A percentile compares a stretch with the other conserved stretches of the same genome.
phyloP scores from a whole-genome alignment of 2,113 vertebrate genomes.

The Scophthalmus maximus region DNA sequence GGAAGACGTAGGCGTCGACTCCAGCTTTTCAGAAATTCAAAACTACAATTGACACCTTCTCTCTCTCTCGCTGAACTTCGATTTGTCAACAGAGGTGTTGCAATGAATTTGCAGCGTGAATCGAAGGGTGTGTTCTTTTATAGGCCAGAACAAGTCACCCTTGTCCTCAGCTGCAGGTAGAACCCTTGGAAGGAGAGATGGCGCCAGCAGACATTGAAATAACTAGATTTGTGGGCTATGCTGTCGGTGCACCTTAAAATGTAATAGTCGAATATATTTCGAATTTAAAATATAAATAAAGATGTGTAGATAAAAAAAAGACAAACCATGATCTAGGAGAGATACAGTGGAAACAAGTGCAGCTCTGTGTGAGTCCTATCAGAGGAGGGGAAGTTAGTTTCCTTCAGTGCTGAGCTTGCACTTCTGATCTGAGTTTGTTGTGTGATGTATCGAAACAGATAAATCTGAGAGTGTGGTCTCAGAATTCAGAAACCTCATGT shows the following conservation, averaged over 20 bases:
- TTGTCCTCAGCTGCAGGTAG: not conserved
- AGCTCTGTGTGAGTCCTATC: not conserved
- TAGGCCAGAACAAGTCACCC: not conserved
- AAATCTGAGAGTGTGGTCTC: too few relatives aligned
- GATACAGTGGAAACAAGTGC: too few relatives aligned
- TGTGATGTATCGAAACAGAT: too few relatives aligned
- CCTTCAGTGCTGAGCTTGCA: too few relatives aligned
- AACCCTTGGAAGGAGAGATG: not conserved
- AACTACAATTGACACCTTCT: not conserved
- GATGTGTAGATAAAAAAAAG: not conserved
- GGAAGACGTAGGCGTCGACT: slow-evolving; percentile 5
- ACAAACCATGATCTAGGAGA: too few relatives aligned
- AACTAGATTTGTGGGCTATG: too few relatives aligned
- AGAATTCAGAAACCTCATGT: fast-evolving
- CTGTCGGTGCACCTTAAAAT: not conserved
- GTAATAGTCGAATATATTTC: not conserved
- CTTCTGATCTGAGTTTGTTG: too few relatives aligned
- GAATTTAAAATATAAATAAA: not conserved
- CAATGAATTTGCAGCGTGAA: not conserved
- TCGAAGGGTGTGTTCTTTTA: slow-evolving; percentile 31
- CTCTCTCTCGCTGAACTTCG: slow-evolving; percentile 51
- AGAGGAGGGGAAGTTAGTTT: too few relatives aligned
- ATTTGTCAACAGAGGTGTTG: slow-evolving; percentile 16
- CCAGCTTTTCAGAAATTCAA: slow-evolving; percentile 6
- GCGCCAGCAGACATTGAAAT: too few relatives aligned